Evolutionary conservation across 2,797 vertebrate species (phyloP).

Genomic region (Bryconaethiops microstoma): DNA sequence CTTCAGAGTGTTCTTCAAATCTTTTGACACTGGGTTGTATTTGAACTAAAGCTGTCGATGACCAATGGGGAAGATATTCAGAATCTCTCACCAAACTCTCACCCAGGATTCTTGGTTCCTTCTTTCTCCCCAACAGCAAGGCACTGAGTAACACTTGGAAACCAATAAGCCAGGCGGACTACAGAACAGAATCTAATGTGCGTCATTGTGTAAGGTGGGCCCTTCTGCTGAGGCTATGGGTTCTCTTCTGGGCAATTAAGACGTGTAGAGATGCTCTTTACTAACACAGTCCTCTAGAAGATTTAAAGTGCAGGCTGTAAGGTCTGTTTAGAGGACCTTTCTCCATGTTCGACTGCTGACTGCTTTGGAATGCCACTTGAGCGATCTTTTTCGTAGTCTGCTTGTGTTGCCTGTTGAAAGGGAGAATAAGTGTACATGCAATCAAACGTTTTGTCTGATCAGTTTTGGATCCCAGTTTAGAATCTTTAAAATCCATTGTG

Average conservation of each 20-base stretch:
- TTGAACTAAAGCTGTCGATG: slow-evolving; percentile 2
- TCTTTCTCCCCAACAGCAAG: slow-evolving; percentile 63
- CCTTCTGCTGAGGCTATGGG: slow-evolving; percentile 74
- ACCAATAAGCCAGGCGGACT: slow-evolving; percentile 60
- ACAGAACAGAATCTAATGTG: slow-evolving; percentile 73
- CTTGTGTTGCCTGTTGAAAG: slow-evolving; percentile 78
- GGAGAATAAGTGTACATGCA: slow-evolving; percentile 46
- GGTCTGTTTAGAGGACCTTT: slow-evolving; percentile 80
- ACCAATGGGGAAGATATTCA: slow-evolving; percentile 14
- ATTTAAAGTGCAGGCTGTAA: slow-evolving; percentile 65
- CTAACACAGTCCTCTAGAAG: slow-evolving; percentile 74
- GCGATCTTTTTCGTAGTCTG: slow-evolving; percentile 86
- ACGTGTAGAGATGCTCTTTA: slow-evolving; percentile 81
- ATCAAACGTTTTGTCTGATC: not conserved
- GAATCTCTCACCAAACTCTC: slow-evolving; percentile 23
- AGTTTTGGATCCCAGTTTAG: not conserved
- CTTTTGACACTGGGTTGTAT: slow-evolving; percentile 21
- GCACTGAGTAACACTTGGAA: slow-evolving; percentile 76
- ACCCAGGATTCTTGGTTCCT: slow-evolving; percentile 31
- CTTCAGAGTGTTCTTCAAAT: slow-evolving; percentile 5
- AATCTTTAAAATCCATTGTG: too few relatives aligned
- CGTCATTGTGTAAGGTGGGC: slow-evolving; percentile 78
- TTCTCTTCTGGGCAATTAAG: slow-evolving; percentile 82
- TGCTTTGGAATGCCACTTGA: slow-evolving; percentile 75
- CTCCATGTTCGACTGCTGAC: slow-evolving; percentile 75